Evolutionary conservation across 2,888 invertebrate genomes (phyloP), one percentile per base, ranked within the genome.

Genomic region (Dasysyrphus albostriatus): DNA sequence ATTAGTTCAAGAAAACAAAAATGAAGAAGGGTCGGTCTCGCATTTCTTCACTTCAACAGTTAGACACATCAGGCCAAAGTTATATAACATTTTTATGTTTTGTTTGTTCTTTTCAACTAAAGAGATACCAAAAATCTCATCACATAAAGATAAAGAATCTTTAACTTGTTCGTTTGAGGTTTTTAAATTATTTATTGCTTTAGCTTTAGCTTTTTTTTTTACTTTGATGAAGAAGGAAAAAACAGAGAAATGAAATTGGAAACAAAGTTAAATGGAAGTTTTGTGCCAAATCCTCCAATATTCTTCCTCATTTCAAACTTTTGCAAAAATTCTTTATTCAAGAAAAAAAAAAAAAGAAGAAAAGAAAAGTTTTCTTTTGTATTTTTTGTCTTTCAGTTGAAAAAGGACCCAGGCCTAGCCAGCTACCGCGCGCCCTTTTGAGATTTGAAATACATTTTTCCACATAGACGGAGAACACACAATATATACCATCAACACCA

Each of bases 1-100:
- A 78, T 85, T 85, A 82, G 85, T 85, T 78, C 77, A 79, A 70
- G 59, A 59, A 59, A 42, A 61, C 14, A 58, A n/a, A 16, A 6
- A 39, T 12, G 7, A 39, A 42, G n/a, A 32, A 14, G 12, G 7
- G 8, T 7, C 6, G 2, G 9, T 5, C 32, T 42, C n/a, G 29
- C n/a, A n/a, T 19, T 47, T 61, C 72, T 72, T 72, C 47, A 24
- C 24, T 75, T 65, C 51, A 51, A 83, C 83, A 63, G 83, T 83
- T 79, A 81, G 16, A 63, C 19, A 65, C 24, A 24, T 24, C 24
- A 24, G 24, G 24, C 24, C 24, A 42, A 63, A 44, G 24, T 47
- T 65, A 65, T 65, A 37, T 19, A 16, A 16, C 16, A 16, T 59
- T 37, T 49, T 59, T 72, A 59, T 19, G 19, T 54, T 29, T 44